Conservation (phyloP, 2,797 vertebrate genomes). For the Rhinichthys osculus region DNA sequence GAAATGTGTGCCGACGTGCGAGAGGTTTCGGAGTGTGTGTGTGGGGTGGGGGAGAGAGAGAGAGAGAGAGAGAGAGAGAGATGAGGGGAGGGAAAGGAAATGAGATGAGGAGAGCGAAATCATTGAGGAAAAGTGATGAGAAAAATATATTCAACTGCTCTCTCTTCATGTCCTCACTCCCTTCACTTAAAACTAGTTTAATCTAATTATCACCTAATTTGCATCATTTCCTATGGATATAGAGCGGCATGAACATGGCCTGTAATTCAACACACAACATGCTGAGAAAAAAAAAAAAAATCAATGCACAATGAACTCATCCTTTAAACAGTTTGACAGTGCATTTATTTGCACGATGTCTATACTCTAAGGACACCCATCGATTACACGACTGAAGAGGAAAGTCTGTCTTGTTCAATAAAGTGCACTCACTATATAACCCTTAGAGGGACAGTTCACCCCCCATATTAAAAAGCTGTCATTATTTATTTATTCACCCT, state of each 20-base stretch:
- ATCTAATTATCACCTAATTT: neutral
- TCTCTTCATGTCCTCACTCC: neutral
- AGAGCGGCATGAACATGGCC: neutral
- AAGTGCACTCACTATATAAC: conserved; percentile 21
- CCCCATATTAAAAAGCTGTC: neutral
- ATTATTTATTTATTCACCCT: neutral
- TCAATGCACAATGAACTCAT: conserved; percentile 22
- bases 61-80: conserved; percentile 31
- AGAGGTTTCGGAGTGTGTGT: conserved; percentile 17
- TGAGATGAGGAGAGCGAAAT: conserved; percentile 9
- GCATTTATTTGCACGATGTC: conserved; percentile 24
- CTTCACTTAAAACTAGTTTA: neutral
- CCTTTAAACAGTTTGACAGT: conserved; percentile 1
- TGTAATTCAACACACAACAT: conserved; percentile 3
- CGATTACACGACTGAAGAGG: conserved; percentile 1
- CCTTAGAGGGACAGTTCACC: neutral
- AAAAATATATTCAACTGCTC: neutral
- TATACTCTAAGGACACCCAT: conserved; percentile 3
- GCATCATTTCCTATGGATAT: neutral
- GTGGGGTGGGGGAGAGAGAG: conserved; percentile 3
- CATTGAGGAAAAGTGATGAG: neutral
- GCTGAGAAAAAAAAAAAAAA: conserved; percentile 19
- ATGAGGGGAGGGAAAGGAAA: neutral
- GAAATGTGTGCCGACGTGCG: conserved; percentile 36
- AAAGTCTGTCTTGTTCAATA: conserved; percentile 29